A percentile compares a stretch with the other conserved stretches of the same genome.
These are phyloP conservation scores for Synanthedon myopaeformis DNA, from an alignment of 2,888 invertebrate species.

Conservation along the genomic window DNA sequence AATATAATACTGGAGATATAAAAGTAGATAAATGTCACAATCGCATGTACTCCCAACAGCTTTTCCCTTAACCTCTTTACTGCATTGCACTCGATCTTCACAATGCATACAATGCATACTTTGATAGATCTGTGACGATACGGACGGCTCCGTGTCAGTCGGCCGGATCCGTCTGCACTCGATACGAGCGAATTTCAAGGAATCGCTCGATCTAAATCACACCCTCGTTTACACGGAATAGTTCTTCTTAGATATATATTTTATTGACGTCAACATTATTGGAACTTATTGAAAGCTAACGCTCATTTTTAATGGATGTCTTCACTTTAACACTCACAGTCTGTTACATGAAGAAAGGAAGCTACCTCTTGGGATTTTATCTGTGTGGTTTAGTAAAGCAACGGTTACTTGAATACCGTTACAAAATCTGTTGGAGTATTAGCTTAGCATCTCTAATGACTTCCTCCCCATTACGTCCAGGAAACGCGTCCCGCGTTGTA, in stretches of 20 bases:
- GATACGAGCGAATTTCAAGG: constrained; percentile 32
- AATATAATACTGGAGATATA: no score
- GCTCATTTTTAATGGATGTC: no score
- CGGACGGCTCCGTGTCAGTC: constrained; percentile 34
- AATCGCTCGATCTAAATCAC: constrained; percentile 10
- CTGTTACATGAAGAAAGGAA: not conserved
- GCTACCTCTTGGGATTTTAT: constrained; percentile 37
- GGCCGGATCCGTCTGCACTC: constrained; percentile 54
- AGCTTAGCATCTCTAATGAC: constrained; percentile 51
- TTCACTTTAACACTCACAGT: no score
- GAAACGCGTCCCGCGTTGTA: constrained; percentile 40
- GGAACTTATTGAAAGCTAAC: no score
- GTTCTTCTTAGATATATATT: no score
- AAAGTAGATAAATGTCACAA: no score
- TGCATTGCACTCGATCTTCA: not conserved
- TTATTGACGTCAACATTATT: no score
- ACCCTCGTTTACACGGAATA: no score
- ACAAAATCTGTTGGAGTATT: constrained; percentile 44
- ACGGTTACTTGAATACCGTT: constrained; percentile 39
- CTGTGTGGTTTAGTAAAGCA: constrained; percentile 33
- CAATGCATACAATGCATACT: not conserved
- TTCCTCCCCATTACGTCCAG: constrained; percentile 48
- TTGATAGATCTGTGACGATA: not conserved
- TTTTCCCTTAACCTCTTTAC: no score
- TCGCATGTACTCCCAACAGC: no score